phyloP scores from a whole-genome alignment of 2,888 invertebrate species.

The Rhorus exstirpatorius region DNA sequence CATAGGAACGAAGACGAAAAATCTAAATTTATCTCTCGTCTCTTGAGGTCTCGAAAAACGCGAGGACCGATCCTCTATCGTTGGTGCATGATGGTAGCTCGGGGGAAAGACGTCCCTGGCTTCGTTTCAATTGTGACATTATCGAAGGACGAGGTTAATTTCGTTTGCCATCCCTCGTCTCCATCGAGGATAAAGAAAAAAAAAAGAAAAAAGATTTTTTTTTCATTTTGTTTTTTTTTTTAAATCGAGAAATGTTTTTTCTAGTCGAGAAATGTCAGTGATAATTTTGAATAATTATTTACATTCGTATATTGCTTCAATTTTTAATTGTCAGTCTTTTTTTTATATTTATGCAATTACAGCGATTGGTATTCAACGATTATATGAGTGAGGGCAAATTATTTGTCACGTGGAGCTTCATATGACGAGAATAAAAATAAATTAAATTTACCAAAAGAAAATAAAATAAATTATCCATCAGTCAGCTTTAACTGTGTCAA shows the following conservation, averaged over 20 bases:
- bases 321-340: too few relatives aligned
- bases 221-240: background rate
- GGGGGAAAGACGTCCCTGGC: constrained; percentile 65
- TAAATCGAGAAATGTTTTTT: background rate
- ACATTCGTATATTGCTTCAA: too few relatives aligned
- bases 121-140: constrained; percentile 69
- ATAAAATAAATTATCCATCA: too few relatives aligned
- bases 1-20: background rate
- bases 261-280: too few relatives aligned
- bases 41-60: constrained; percentile 42
- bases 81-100: constrained; percentile 17
- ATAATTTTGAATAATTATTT: too few relatives aligned
- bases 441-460: too few relatives aligned
- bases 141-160: constrained; percentile 65
- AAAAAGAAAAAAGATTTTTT: background rate
- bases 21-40: constrained; percentile 46
- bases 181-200: background rate
- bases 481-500: too few relatives aligned
- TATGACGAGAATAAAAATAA: too few relatives aligned
- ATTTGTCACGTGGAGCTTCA: too few relatives aligned
- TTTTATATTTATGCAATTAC: too few relatives aligned
- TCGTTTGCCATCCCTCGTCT: constrained; percentile 39
- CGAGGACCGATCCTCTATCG: background rate
- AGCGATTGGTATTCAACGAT: too few relatives aligned
- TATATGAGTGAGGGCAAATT: too few relatives aligned